Conservation (phyloP, 2,888 invertebrate genomes). For the Cataglyphis albicans region DNA sequence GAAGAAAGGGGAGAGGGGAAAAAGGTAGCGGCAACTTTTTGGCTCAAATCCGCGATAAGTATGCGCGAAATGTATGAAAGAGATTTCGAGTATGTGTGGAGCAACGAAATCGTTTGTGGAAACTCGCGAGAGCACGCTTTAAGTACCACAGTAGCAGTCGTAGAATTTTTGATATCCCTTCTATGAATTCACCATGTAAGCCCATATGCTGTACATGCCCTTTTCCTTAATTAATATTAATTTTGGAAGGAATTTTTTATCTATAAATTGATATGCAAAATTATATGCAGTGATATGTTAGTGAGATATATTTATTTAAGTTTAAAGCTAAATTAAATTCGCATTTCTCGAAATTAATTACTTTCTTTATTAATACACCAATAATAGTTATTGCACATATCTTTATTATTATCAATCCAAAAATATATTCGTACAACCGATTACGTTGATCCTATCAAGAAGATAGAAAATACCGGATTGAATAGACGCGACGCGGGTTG, state of each 20-base stretch:
- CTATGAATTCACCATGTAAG: background rate
- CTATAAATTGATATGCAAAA: background rate
- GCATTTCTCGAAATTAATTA: background rate
- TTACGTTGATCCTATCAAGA: background rate
- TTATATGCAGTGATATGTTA: no score
- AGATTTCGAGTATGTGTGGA: constrained; percentile 38
- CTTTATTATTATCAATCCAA: background rate
- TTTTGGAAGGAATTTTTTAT: background rate
- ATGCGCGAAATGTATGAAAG: constrained; percentile 45
- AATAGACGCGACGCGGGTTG: background rate
- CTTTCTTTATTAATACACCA: background rate
- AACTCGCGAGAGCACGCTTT: background rate
- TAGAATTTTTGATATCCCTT: background rate
- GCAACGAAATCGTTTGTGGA: background rate
- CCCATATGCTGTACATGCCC: background rate
- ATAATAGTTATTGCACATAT: background rate
- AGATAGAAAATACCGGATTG: background rate
- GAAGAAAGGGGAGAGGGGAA: no score
- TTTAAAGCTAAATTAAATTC: background rate
- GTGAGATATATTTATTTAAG: background rate
- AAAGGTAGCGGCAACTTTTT: background rate
- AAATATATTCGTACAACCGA: background rate
- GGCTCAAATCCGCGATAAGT: constrained; percentile 43
- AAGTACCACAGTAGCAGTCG: background rate
- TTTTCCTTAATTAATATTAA: background rate